Evolutionary conservation across 2,113 vertebrate species (phyloP).

Genomic region (Brienomyrus longianalis): DNA sequence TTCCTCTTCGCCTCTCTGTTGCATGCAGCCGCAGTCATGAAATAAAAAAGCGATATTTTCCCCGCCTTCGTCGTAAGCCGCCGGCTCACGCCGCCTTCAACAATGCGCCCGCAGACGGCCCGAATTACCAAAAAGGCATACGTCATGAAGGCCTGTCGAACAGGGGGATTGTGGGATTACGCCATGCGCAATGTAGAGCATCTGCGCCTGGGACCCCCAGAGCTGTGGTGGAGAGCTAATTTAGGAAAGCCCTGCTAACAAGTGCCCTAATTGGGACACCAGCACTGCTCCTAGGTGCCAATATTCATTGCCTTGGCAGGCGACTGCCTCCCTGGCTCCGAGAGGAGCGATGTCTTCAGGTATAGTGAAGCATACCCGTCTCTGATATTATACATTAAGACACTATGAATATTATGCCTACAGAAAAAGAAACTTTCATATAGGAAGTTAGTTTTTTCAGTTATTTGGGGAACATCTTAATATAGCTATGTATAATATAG

Average conservation of each 20-base stretch:
- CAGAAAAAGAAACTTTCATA: background rate
- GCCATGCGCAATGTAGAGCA: background rate
- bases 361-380: background rate
- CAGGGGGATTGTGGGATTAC: background rate
- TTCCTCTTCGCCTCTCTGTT: background rate
- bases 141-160: background rate
- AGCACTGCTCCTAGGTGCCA: background rate
- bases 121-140: background rate
- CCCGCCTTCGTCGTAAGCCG: background rate
- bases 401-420: background rate
- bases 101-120: background rate
- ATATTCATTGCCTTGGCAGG: background rate
- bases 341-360: background rate
- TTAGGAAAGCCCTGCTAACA: background rate
- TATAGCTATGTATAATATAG: background rate
- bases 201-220: background rate
- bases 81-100: background rate
- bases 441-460: background rate
- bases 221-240: background rate
- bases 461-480: background rate
- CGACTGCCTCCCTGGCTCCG: background rate
- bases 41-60: background rate
- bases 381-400: background rate
- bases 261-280: background rate
- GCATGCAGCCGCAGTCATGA: background rate